These are phyloP conservation scores for Acanthosepion esculentum DNA, from an alignment of 2,888 invertebrate genomes.

Conservation along the genomic window DNA sequence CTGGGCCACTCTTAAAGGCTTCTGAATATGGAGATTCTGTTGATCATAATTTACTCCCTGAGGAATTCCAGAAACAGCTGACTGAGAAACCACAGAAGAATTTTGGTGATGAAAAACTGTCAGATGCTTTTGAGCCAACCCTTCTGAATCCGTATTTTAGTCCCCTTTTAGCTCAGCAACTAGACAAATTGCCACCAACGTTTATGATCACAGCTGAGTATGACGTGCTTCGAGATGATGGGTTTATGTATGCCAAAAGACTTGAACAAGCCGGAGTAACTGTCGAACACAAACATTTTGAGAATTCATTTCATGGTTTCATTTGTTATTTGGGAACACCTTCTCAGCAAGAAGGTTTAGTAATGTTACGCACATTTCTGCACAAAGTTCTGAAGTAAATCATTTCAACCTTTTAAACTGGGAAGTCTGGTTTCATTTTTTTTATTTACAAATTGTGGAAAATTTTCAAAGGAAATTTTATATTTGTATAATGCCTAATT, in stretches of 20 bases:
- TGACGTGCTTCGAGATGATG: constrained; percentile 75
- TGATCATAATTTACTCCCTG: not conserved
- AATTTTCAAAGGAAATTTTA: too few species aligned
- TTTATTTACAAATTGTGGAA: not conserved
- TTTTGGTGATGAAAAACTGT: constrained; percentile 58
- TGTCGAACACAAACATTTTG: constrained; percentile 63
- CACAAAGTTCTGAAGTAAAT: not conserved
- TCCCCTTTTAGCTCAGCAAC: constrained; percentile 71
- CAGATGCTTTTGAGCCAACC: constrained; percentile 57
- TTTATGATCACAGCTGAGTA: constrained; percentile 73
- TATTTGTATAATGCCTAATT: too few species aligned
- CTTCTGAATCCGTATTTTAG: constrained; percentile 66
- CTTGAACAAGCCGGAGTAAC: constrained; percentile 66
- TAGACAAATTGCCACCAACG: constrained; percentile 66
- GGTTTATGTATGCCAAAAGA: constrained; percentile 71
- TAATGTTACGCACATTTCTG: not conserved
- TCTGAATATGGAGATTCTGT: constrained; percentile 55
- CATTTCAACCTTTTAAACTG: not conserved
- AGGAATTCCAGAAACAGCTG: not conserved
- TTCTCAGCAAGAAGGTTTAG: not conserved
- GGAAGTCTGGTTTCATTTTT: not conserved
- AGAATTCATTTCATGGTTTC: constrained; percentile 63
- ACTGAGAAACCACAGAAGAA: not conserved
- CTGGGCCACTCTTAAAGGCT: constrained; percentile 59
- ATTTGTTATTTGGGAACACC: not conserved